phyloP scores from a whole-genome alignment of 2,797 vertebrate genomes.

The Enteromius treurensis region DNA sequence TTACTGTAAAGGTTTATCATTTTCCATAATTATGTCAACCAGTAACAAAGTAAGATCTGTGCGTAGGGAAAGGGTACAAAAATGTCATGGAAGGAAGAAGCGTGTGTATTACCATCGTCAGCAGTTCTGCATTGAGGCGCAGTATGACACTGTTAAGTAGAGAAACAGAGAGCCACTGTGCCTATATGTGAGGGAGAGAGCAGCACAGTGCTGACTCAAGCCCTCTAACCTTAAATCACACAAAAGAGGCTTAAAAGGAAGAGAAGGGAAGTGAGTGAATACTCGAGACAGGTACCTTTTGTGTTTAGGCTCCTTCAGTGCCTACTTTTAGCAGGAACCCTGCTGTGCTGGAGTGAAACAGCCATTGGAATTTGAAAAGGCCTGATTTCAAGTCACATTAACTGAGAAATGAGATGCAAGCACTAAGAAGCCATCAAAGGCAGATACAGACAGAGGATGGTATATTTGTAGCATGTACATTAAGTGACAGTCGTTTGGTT shows the following conservation, averaged over 20 bases:
- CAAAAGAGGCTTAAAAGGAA: constrained; percentile 17
- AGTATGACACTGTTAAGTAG: constrained; percentile 40
- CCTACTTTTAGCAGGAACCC: background rate
- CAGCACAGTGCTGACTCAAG: constrained; percentile 52
- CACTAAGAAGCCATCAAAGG: constrained; percentile 12
- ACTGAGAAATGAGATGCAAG: background rate
- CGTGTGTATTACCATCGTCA: constrained; percentile 34
- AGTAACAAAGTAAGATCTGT: constrained; percentile 1
- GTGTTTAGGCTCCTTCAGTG: constrained; percentile 5
- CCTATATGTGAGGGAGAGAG: constrained; percentile 39
- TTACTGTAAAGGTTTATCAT: background rate
- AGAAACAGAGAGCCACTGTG: constrained; percentile 34
- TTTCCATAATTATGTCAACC: background rate
- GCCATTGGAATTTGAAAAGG: constrained; percentile 16
- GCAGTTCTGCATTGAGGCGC: constrained; percentile 48
- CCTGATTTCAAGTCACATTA: background rate
- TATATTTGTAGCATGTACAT: background rate
- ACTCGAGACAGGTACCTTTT: constrained; percentile 33
- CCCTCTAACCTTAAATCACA: constrained; percentile 34
- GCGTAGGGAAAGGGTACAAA: constrained; percentile 8
- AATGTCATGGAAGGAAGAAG: constrained; percentile 3
- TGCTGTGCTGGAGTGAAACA: constrained; percentile 11
- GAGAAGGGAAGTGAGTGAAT: background rate
- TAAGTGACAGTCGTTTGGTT: constrained; percentile 16
- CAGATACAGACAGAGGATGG: background rate